Percentiles rank a stretch among this genome's conserved stretches.
These are phyloP conservation scores for Papilio demoleus DNA, from an alignment of 2,888 invertebrate genomes.

Conservation along the genomic window DNA sequence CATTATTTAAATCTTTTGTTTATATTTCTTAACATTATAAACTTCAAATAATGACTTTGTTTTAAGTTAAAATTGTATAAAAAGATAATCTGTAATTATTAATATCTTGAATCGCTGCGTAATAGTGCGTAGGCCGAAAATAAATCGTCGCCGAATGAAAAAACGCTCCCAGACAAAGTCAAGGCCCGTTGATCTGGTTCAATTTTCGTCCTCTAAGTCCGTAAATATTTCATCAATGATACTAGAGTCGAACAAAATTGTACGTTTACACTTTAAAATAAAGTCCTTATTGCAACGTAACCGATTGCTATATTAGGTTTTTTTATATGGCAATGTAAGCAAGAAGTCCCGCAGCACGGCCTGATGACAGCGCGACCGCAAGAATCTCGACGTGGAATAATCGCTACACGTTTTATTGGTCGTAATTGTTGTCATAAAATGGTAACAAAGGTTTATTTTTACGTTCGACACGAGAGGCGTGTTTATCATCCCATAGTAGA, in stretches of 20 bases:
- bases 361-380: constrained; percentile 77
- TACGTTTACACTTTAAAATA: constrained; percentile 55
- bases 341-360: constrained; percentile 57
- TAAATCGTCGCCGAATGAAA: constrained; percentile 61
- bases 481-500: constrained; percentile 75
- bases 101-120: constrained; percentile 3
- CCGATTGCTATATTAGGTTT: constrained; percentile 49
- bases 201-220: constrained; percentile 51
- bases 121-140: constrained; percentile 38
- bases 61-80: background rate
- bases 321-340: constrained; percentile 48
- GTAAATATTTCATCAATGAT: constrained; percentile 51
- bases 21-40: background rate
- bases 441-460: constrained; percentile 81
- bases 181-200: constrained; percentile 52
- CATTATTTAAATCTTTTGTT: background rate
- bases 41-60: background rate
- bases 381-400: constrained; percentile 79
- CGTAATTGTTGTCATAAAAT: constrained; percentile 83
- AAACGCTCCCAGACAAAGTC: constrained; percentile 65
- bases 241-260: constrained; percentile 47
- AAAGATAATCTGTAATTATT: background rate
- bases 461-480: constrained; percentile 78
- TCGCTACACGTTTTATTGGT: constrained; percentile 81
- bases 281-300: constrained; percentile 56